Base-by-base conservation (phyloP, 2,113 vertebrate genomes). In the Tragelaphus imberbis region DNA sequence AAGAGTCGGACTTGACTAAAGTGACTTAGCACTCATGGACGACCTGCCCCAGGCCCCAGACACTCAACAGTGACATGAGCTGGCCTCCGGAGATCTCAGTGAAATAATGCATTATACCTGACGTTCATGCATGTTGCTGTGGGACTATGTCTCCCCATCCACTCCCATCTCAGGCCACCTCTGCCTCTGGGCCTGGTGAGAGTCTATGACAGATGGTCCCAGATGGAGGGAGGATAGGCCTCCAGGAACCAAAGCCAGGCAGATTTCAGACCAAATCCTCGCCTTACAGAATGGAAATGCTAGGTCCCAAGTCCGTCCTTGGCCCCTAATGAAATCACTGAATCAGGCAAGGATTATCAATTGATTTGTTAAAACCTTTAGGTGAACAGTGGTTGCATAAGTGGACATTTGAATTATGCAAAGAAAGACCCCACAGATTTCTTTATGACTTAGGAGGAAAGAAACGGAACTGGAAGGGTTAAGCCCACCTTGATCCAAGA, bases 181-280 rank as follows among this genome's bases (percentile, higher is more conserved):
- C 84, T 61, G 6, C 12, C 23, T 56, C 17, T 28, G 17, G 27
- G 19, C 40, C 71, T 47, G 14, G 13, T 21, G 10, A 53, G 40
- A 16, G 13, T 79, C 56, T 63, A 85, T 4, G 0, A 7, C 10
- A 53, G 33, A 21, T 15, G 55, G 21, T 44, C 47, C 53, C 44
- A 75, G 33, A 19, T 21, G 8, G 82, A 28, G 3, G 28, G 61
- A 77, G 49, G 25, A 61, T 14, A 88, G 88, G 33, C 6, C 40
- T 59, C 75, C 85, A 84, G 51, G 49, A 47, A 71, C 21, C 51
- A 96, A 93, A 86, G n/a, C 30, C 51, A 40, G n/a, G 86, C 28
- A 49, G 30, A 88, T 84, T 94, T 84, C 84, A 51, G 23, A 77
- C 30, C 49, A 81, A 40, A 91, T 9, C 8, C 10, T 58, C 27